Evolutionary conservation across 2,797 vertebrate genomes (phyloP).

Genomic region (Lagodon rhomboides): DNA sequence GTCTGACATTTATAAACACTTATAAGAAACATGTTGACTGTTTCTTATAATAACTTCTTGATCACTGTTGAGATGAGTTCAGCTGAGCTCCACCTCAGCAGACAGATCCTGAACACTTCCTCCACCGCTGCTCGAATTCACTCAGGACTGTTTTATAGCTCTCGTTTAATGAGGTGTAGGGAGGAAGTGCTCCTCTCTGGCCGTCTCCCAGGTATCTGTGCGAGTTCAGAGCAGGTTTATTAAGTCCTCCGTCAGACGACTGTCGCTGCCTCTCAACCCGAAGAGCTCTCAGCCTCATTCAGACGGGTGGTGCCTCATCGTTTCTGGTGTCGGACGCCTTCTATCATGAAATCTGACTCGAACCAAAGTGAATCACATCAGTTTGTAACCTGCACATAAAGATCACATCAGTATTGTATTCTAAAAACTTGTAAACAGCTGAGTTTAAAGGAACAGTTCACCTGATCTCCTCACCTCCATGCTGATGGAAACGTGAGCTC

Average conservation of each 20-base stretch:
- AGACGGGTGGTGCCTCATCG: background rate
- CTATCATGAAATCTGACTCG: background rate
- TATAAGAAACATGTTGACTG: too few species aligned
- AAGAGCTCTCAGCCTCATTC: background rate
- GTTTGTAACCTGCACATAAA: background rate
- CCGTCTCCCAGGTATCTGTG: conserved; percentile 22
- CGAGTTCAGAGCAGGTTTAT: conserved; percentile 25
- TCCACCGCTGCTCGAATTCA: conserved; percentile 5
- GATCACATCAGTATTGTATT: background rate
- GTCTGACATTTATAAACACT: too few species aligned
- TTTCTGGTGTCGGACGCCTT: too few species aligned
- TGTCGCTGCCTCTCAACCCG: conserved; percentile 1
- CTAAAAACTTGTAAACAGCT: background rate
- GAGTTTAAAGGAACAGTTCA: too few species aligned
- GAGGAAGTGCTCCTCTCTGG: conserved; percentile 10
- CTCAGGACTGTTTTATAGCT: conserved; percentile 24
- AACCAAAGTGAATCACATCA: background rate
- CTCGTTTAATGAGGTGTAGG: conserved; percentile 35
- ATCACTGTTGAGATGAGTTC: too few species aligned
- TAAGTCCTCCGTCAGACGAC: background rate
- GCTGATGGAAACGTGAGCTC: too few species aligned
- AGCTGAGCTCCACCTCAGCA: too few species aligned
- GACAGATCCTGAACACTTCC: too few species aligned
- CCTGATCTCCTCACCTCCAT: too few species aligned
- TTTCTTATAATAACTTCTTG: too few species aligned